Percentiles rank a stretch among this genome's conserved stretches.
phyloP scores from a whole-genome alignment of 2,797 vertebrate genomes.

The Echeneis naucrates region DNA sequence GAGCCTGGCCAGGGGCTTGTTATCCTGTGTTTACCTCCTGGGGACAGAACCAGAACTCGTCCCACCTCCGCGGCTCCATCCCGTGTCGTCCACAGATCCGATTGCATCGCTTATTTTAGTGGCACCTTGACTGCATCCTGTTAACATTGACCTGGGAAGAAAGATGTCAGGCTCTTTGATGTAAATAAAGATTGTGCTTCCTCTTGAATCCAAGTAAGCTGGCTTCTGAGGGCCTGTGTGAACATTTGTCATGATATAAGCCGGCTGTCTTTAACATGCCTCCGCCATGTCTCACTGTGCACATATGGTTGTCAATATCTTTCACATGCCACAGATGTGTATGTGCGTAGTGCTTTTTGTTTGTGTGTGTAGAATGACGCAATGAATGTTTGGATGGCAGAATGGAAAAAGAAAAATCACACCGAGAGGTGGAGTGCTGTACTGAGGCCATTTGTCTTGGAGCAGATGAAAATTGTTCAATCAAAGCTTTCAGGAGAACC shows the following conservation, averaged over 20 bases:
- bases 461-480: slow-evolving; percentile 71
- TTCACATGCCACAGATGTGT: slow-evolving; percentile 44
- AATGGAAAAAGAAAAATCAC: slow-evolving; percentile 30
- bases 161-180: slow-evolving; percentile 77
- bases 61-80: slow-evolving; percentile 62
- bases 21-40: slow-evolving; percentile 84
- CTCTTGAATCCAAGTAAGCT: slow-evolving; percentile 70
- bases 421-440: slow-evolving; percentile 23
- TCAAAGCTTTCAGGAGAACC: slow-evolving; percentile 70
- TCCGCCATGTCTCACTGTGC: slow-evolving; percentile 36
- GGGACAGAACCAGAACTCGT: slow-evolving; percentile 70
- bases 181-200: slow-evolving; percentile 80
- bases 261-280: slow-evolving; percentile 70
- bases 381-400: slow-evolving; percentile 22
- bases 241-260: slow-evolving; percentile 76
- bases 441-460: slow-evolving; percentile 44
- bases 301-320: slow-evolving; percentile 46
- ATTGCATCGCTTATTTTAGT: slow-evolving; percentile 79
- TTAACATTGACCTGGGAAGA: slow-evolving; percentile 72
- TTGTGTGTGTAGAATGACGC: slow-evolving; percentile 25
- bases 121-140: slow-evolving; percentile 80
- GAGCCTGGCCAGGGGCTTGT: slow-evolving; percentile 51
- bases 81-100: slow-evolving; percentile 73
- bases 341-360: slow-evolving; percentile 19
- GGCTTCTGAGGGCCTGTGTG: slow-evolving; percentile 61